Conservation (phyloP, 2,797 vertebrate genomes). For the Acanthiza pusilla region DNA sequence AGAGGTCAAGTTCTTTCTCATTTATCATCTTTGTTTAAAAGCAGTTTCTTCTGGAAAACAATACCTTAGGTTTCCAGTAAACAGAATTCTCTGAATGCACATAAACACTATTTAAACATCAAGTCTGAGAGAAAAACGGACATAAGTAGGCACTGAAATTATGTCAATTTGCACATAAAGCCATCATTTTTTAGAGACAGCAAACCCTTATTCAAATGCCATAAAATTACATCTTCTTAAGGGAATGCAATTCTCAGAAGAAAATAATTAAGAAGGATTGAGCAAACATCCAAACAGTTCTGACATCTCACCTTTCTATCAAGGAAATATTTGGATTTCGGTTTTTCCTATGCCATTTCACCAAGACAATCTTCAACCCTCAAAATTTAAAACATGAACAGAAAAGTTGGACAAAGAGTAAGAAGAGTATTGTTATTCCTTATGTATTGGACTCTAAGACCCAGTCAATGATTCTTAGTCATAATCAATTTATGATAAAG, state of each 20-base stretch:
- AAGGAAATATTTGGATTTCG: background rate
- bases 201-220: background rate
- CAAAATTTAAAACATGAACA: background rate
- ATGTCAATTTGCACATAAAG: background rate
- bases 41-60: background rate
- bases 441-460: background rate
- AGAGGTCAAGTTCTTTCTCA: slow-evolving; percentile 22
- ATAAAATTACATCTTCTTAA: background rate
- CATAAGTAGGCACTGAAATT: background rate
- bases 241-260: background rate
- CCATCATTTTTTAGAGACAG: background rate
- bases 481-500: background rate
- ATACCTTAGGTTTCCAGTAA: background rate
- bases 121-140: background rate
- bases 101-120: background rate
- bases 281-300: background rate
- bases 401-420: background rate
- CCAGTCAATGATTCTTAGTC: background rate
- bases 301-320: background rate
- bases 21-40: background rate
- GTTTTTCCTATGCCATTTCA: background rate
- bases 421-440: background rate
- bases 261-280: background rate
- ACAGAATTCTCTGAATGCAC: background rate
- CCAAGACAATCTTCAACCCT: background rate